A percentile compares a stretch with the other conserved stretches of the same genome.
Evolutionary conservation across 2,797 vertebrate species (phyloP).

Genomic region (Holocentrus rufus): DNA sequence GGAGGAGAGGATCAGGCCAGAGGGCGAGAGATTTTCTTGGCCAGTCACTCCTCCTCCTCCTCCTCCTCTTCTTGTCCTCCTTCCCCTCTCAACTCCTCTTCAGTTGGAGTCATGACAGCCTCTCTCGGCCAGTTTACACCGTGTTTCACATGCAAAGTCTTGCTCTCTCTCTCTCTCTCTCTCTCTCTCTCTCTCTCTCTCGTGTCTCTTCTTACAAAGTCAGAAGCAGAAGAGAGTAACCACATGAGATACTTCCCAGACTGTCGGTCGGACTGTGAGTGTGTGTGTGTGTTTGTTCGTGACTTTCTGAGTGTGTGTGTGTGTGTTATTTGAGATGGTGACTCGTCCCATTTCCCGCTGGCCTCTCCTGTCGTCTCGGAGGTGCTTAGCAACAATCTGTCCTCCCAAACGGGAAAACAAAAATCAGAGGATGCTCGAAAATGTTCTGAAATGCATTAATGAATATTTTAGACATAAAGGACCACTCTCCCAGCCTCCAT

Average conservation of each 20-base stretch:
- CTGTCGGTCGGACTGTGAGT: slow-evolving; percentile 22
- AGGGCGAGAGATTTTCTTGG: slow-evolving; percentile 85
- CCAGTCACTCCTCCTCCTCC: slow-evolving; percentile 62
- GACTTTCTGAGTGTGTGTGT: slow-evolving; percentile 18
- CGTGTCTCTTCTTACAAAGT: slow-evolving; percentile 59
- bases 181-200: slow-evolving; percentile 29
- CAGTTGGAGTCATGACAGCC: slow-evolving; percentile 65
- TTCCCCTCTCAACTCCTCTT: slow-evolving; percentile 60
- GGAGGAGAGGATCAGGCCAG: slow-evolving; percentile 84
- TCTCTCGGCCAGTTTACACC: slow-evolving; percentile 61
- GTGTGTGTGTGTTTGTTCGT: slow-evolving; percentile 13
- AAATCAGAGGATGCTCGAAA: slow-evolving; percentile 74
- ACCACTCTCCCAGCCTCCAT: slow-evolving; percentile 82
- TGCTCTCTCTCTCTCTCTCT: slow-evolving; percentile 11
- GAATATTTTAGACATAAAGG: slow-evolving; percentile 79
- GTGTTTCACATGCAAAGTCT: slow-evolving; percentile 63
- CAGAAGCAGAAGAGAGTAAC: slow-evolving; percentile 50
- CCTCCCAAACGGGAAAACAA: slow-evolving; percentile 72
- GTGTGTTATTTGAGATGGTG: slow-evolving; percentile 47
- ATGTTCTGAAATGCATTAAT: slow-evolving; percentile 76
- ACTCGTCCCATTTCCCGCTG: slow-evolving; percentile 58
- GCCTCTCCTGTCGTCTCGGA: slow-evolving; percentile 61
- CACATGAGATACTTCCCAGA: slow-evolving; percentile 53
- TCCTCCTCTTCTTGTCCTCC: slow-evolving; percentile 75
- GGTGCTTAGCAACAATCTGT: slow-evolving; percentile 75